Percentiles rank a stretch among this genome's conserved stretches.
These are phyloP conservation scores for Bombus fervidus DNA, from an alignment of 1,140 invertebrate species.

Conservation along the genomic window DNA sequence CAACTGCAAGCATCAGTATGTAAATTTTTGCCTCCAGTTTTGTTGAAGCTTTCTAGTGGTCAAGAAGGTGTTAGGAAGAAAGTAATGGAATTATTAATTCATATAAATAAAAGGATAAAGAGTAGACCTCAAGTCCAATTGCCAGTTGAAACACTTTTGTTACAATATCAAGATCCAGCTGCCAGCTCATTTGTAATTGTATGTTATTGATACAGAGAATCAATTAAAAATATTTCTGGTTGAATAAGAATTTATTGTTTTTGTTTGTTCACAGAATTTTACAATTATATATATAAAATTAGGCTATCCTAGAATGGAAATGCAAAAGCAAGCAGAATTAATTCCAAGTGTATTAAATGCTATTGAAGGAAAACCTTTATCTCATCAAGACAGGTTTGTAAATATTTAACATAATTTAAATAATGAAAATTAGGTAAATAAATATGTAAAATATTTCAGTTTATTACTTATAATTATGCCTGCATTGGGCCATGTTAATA, in stretches of 20 bases:
- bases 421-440: neutral
- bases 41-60: constrained; percentile 93
- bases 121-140: constrained; percentile 92
- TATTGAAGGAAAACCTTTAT: constrained; percentile 90
- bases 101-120: constrained; percentile 95
- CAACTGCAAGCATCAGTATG: constrained; percentile 91
- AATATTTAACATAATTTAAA: constrained; percentile 30
- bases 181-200: constrained; percentile 93
- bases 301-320: constrained; percentile 91
- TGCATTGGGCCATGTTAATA: constrained; percentile 88
- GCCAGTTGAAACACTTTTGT: constrained; percentile 92
- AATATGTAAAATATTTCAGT: constrained; percentile 80
- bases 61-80: constrained; percentile 93
- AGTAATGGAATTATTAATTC: constrained; percentile 96
- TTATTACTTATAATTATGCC: constrained; percentile 92
- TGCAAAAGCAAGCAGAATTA: constrained; percentile 89
- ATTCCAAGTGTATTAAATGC: constrained; percentile 90
- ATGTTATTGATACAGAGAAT: constrained; percentile 74
- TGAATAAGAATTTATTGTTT: constrained; percentile 28
- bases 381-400: constrained; percentile 92
- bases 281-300: constrained; percentile 96
- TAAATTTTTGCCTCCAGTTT: constrained; percentile 94
- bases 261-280: constrained; percentile 89
- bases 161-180: constrained; percentile 90
- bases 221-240: constrained; percentile 28